phyloP scores from a whole-genome alignment of 2,888 invertebrate genomes.

The Autographa pulchrina region DNA sequence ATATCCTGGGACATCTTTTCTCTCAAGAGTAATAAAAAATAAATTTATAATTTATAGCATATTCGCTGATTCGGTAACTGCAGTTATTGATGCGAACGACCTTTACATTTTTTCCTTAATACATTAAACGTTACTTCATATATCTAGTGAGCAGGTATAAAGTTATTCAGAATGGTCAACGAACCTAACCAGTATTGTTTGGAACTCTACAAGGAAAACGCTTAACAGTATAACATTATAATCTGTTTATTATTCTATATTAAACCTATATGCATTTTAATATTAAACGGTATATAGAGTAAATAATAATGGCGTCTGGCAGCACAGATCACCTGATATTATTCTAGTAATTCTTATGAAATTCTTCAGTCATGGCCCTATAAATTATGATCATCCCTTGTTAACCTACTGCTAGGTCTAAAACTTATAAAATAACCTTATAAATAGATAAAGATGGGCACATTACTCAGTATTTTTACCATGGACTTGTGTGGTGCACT shows the following conservation, averaged over 20 bases:
- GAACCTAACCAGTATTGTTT: background rate
- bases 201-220: slow-evolving; percentile 4
- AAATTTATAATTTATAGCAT: background rate
- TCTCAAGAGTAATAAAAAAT: no score
- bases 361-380: no score
- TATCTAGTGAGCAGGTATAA: background rate
- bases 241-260: background rate
- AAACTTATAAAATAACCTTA: no score
- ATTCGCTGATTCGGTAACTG: background rate
- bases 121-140: background rate
- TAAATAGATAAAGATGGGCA: no score
- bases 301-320: no score
- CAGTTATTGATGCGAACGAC: background rate
- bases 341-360: no score
- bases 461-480: no score
- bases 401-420: no score
- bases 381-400: no score
- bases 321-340: no score
- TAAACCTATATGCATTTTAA: background rate
- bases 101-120: background rate
- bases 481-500: no score
- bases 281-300: background rate
- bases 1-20: no score
- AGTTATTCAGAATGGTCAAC: background rate
- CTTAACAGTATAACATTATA: background rate